A percentile compares a stretch with the other conserved stretches of the same genome.
phyloP scores from a whole-genome alignment of 1,140 invertebrate genomes.

The Chironomus tepperi region DNA sequence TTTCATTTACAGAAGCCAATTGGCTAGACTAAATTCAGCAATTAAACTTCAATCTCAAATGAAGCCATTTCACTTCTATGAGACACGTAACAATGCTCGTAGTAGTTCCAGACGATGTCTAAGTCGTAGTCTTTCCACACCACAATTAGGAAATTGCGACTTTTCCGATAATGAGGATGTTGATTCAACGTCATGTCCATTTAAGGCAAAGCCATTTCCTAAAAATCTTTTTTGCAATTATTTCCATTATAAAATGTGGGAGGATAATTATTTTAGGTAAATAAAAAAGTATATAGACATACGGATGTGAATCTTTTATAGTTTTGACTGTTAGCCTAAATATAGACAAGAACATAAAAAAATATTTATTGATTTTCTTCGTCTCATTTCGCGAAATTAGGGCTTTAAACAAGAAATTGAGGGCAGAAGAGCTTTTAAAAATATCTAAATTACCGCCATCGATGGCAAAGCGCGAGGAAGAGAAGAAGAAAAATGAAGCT shows the following conservation, averaged over 20 bases:
- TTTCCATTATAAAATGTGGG: conserved; percentile 25
- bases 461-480: conserved; percentile 32
- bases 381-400: background rate
- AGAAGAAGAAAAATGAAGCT: conserved; percentile 23
- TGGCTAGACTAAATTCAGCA: conserved; percentile 24
- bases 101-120: background rate
- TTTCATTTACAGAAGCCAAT: conserved; percentile 17
- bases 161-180: background rate
- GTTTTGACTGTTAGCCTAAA: conserved; percentile 29
- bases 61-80: conserved; percentile 21
- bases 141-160: background rate
- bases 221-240: conserved; percentile 25
- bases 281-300: conserved; percentile 30
- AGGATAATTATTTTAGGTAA: conserved; percentile 25
- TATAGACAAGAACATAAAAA: too few species aligned
- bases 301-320: conserved; percentile 29
- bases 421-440: conserved; percentile 26
- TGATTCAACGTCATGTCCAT: background rate
- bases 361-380: conserved; percentile 31
- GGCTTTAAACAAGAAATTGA: conserved; percentile 23
- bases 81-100: background rate
- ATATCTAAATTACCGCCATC: conserved; percentile 28
- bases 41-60: conserved; percentile 26
- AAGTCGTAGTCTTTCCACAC: background rate
- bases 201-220: conserved; percentile 24